Evolutionary conservation across 2,797 vertebrate genomes (phyloP), one percentile per base, ranked within the genome.

Genomic region (Pipistrellus pygmaeus): DNA sequence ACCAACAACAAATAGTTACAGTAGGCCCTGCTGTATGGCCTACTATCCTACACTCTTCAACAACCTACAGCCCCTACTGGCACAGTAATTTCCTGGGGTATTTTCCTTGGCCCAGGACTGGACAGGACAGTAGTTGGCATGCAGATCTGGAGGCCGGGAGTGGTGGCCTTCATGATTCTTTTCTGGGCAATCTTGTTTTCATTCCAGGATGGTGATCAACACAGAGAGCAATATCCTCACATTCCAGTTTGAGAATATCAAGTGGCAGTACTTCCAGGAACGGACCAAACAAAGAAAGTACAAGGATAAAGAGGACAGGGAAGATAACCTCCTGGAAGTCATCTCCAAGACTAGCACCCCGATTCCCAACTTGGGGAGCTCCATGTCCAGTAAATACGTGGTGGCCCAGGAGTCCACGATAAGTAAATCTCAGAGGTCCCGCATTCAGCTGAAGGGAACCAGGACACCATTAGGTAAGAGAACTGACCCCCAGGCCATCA

Each of bases 201-300:
- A 23, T 96, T 93, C 53, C 96, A 99, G 99, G 89, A 98, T 99
- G 88, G 91, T 99, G 92, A 98, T 99, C 97, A 99, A 99, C 95
- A 98, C 98, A 0, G 88, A 95, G 11, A 94, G 97, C 78, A 96
- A 97, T 0, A 95, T 99, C 90, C 77, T 98, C 97, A 92, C 98
- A 94, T 98, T 98, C 62, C 98, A 98, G 97, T 99, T 99, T 81
- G 97, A 98, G 90, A 97, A 98, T 3, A 96, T 99, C 64, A 82
- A 92, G 8, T 99, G 99, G 99, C 99, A 99, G 94, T 98, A 99
- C 60, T 83, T 86, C 94, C 0, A 3, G 9, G 8, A n/a, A 38
- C 77, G 1, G 71, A 23, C 27, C 46, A 96, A 90, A 62, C 18
- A 7, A 3, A 95, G 77, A 93, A 95, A 80, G 81, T 86, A 0